Evolutionary conservation across 2,888 invertebrate genomes (phyloP), one percentile per base, ranked within the genome.

Genomic region (Tricholauxania praeusta): DNA sequence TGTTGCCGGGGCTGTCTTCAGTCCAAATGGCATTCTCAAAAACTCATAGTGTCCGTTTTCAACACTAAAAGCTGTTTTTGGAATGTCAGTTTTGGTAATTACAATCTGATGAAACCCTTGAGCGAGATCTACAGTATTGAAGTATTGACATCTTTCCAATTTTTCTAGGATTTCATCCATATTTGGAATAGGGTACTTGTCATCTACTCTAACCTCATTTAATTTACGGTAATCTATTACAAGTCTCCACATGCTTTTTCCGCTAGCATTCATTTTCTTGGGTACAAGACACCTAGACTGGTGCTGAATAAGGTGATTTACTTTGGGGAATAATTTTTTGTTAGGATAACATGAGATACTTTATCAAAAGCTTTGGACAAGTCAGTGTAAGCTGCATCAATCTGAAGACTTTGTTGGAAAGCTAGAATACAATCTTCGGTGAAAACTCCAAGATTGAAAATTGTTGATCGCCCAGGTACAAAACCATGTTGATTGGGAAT

Each of bases 31-130:
- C 81, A 86, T 81, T 7, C 82, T 68, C 17, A 72, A 53, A 69
- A 76, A 83, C 77, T 85, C 81, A 55, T 76, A 84, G n/a, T 83
- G 80, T 2, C 85, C 83, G 17, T 73, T 53, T 53, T 74, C 72
- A n/a, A 79, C 79, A 2, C 15, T 72, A 52, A 72, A 72, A 1
- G 59, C 72, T 2, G 66, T 72, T 28, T 66, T 59, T n/a, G 60
- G 72, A 75, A 73, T 84, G 66, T 81, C 32, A 47, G 68, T 15
- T 1, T 17, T 19, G 3, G 32, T 12, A 3, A 74, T 28, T 59
- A 72, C 74, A 17, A 74, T 70, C 65, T 74, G 70, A 28, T 72
- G 70, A 32, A 72, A 62, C 8, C 72, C 72, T 48, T 48, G 52
- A 39, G 74, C 74, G 6, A 74, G 55, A 57, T 74, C 71, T 4